Conservation (phyloP, 2,888 invertebrate species). For the Sphaeridia pumilis region DNA sequence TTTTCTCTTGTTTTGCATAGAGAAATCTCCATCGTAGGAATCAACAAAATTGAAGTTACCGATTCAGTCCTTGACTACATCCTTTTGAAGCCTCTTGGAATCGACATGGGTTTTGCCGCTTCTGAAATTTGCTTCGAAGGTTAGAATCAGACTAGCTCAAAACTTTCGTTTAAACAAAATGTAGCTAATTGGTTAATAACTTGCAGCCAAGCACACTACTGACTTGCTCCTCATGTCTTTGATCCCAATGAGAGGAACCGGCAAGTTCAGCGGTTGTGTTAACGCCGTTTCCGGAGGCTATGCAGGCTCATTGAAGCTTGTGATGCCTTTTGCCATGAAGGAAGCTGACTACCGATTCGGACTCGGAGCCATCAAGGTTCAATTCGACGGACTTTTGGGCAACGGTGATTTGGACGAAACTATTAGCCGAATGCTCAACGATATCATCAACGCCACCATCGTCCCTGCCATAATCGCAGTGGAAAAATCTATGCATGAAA, state of each 20-base stretch:
- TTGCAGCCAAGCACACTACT: background rate
- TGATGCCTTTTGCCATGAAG: background rate
- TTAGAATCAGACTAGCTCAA: too few relatives aligned
- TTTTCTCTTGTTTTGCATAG: too few relatives aligned
- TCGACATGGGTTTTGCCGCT: background rate
- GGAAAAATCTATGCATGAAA: background rate
- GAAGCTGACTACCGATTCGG: background rate
- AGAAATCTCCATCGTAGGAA: background rate
- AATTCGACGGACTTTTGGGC: slow-evolving; percentile 18
- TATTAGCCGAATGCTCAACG: slow-evolving; percentile 12
- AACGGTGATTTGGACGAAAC: slow-evolving; percentile 12
- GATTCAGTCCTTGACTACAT: too few relatives aligned
- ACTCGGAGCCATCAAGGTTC: background rate
- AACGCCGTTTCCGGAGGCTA: background rate
- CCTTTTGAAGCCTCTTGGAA: background rate
- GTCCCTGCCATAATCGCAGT: background rate
- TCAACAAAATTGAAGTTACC: background rate
- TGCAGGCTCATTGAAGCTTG: background rate
- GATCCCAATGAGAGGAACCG: background rate
- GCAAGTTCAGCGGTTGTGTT: background rate
- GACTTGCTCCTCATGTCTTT: background rate
- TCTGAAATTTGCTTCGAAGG: background rate
- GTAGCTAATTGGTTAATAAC: too few relatives aligned
- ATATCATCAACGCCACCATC: background rate
- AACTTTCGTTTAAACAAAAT: too few relatives aligned